These are phyloP conservation scores for Eufriesea mexicana DNA, from an alignment of 1,140 invertebrate species.

Conservation along the genomic window DNA sequence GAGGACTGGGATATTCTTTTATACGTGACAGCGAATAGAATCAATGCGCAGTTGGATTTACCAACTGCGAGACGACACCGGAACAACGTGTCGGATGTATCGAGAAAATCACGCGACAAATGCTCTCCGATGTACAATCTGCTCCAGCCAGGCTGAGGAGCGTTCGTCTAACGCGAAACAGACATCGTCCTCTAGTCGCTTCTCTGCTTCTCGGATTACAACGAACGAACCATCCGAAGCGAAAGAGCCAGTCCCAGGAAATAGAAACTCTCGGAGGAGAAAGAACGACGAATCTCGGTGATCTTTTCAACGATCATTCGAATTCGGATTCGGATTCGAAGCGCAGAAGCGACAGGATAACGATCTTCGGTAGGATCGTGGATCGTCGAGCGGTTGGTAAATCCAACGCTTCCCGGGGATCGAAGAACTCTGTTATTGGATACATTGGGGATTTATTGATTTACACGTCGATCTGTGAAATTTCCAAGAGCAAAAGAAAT, in stretches of 20 bases:
- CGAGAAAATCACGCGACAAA: not conserved
- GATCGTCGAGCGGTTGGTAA: slow-evolving; percentile 30
- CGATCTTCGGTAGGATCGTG: not conserved
- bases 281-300: not conserved
- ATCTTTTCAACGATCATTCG: not conserved
- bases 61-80: slow-evolving; percentile 21
- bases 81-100: too few species aligned
- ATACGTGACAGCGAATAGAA: not conserved
- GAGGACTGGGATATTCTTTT: slow-evolving; percentile 17
- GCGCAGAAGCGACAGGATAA: slow-evolving; percentile 17
- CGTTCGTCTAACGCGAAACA: not conserved
- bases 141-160: not conserved
- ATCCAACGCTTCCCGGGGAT: slow-evolving; percentile 26
- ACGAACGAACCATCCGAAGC: not conserved
- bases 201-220: not conserved
- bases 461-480: slow-evolving; percentile 49
- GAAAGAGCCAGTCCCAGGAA: not conserved
- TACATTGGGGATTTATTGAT: not conserved
- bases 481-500: slow-evolving; percentile 48
- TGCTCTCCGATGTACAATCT: too few species aligned
- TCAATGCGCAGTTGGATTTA: slow-evolving; percentile 32
- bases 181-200: not conserved
- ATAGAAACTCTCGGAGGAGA: not conserved
- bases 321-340: slow-evolving; percentile 20
- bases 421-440: slow-evolving; percentile 8